These are phyloP conservation scores for Sternotherus odoratus DNA, from an alignment of 2,797 vertebrate genomes.

Conservation along the genomic window DNA sequence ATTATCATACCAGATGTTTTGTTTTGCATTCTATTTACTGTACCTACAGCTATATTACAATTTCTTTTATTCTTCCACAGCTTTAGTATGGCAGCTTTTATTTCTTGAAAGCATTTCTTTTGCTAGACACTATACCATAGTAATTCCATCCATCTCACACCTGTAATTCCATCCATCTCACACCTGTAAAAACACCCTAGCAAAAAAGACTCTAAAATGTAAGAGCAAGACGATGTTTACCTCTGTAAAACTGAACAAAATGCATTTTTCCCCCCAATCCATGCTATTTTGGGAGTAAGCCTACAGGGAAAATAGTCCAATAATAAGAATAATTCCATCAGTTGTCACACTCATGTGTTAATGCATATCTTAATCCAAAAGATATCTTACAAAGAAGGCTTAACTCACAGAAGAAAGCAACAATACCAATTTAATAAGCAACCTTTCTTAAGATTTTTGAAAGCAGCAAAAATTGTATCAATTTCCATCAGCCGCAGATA, in stretches of 20 bases:
- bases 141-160: slow-evolving; percentile 12
- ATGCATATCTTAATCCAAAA: slow-evolving; percentile 5
- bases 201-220: neutral
- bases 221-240: neutral
- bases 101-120: neutral
- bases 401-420: neutral
- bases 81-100: neutral
- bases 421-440: neutral
- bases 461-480: neutral
- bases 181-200: neutral
- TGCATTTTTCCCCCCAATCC: neutral
- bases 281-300: neutral
- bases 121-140: neutral
- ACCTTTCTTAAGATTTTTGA: neutral
- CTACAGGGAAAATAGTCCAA: neutral
- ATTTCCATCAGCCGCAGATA: slow-evolving; percentile 23
- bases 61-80: neutral
- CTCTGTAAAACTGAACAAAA: slow-evolving; percentile 7
- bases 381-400: neutral
- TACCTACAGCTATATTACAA: neutral
- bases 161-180: neutral
- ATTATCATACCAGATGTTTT: neutral
- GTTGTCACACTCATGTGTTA: neutral
- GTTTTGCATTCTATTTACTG: neutral
- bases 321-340: neutral